These are phyloP conservation scores for Lagodon rhomboides DNA, from an alignment of 2,797 vertebrate species.

Conservation along the genomic window DNA sequence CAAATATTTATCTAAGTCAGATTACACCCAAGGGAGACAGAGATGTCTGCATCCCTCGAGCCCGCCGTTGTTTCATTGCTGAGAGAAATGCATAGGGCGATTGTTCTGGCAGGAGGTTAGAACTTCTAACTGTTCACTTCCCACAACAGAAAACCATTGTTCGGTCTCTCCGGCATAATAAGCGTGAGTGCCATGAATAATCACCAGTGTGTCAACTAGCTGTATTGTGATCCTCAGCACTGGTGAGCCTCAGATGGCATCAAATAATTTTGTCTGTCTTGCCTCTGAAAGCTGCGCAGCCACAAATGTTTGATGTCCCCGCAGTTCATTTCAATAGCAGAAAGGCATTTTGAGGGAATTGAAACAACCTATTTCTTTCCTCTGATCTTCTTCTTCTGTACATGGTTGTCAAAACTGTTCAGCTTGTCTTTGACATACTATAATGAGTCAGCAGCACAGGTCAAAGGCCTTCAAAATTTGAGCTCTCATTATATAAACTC, in stretches of 20 bases:
- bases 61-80: conserved; percentile 60
- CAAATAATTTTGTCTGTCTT: conserved; percentile 75
- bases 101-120: conserved; percentile 72
- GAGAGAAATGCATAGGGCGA: conserved; percentile 60
- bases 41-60: conserved; percentile 68
- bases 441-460: conserved; percentile 94
- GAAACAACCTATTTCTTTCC: conserved; percentile 80
- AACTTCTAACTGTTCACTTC: conserved; percentile 75
- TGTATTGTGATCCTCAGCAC: conserved; percentile 70
- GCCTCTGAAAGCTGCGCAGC: conserved; percentile 64
- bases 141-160: conserved; percentile 74
- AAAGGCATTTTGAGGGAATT: conserved; percentile 76
- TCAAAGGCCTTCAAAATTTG: conserved; percentile 96
- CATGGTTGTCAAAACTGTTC: conserved; percentile 93
- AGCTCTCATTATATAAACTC: conserved; percentile 96
- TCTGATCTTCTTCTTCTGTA: conserved; percentile 86
- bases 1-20: conserved; percentile 83
- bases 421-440: conserved; percentile 91
- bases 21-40: conserved; percentile 73
- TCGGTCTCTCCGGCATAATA: conserved; percentile 71
- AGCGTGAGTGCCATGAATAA: conserved; percentile 79
- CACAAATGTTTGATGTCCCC: conserved; percentile 76
- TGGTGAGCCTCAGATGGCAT: conserved; percentile 74
- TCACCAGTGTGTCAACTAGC: conserved; percentile 73
- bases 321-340: conserved; percentile 74